Evolutionary conservation across 23 tunicate species (phyloP).

Genomic region (Oikopleura dioica): DNA sequence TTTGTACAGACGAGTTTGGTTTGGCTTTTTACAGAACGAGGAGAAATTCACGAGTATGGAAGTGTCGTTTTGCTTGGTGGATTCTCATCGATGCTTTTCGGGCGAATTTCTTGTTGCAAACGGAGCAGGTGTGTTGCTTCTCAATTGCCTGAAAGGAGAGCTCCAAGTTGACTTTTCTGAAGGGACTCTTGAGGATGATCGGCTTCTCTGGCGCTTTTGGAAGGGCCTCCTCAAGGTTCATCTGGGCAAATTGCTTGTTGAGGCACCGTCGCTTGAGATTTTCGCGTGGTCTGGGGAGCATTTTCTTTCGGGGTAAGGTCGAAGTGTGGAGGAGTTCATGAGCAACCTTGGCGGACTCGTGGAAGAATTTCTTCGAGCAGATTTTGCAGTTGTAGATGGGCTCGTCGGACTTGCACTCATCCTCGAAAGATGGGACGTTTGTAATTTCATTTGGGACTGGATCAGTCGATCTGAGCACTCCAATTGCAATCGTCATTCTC

Average conservation of each 20-base stretch:
- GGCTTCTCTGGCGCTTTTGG: too few species aligned
- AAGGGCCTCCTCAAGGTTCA: background rate
- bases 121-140: background rate
- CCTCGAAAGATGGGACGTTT: background rate
- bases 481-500: too few species aligned
- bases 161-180: background rate
- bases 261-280: background rate
- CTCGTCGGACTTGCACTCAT: background rate
- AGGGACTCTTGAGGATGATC: too few species aligned
- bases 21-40: background rate
- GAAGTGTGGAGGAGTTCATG: slow-evolving; percentile 12
- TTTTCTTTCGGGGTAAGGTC: background rate
- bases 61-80: background rate
- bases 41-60: background rate
- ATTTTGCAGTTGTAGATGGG: background rate
- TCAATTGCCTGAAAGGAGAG: background rate
- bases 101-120: background rate
- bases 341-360: background rate
- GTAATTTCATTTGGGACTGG: too few species aligned
- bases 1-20: background rate
- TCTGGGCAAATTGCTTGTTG: background rate
- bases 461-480: too few species aligned
- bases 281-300: background rate
- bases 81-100: background rate
- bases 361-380: background rate